Conservation (phyloP, 2,797 vertebrate species). For the Tragelaphus eurycerus region DNA sequence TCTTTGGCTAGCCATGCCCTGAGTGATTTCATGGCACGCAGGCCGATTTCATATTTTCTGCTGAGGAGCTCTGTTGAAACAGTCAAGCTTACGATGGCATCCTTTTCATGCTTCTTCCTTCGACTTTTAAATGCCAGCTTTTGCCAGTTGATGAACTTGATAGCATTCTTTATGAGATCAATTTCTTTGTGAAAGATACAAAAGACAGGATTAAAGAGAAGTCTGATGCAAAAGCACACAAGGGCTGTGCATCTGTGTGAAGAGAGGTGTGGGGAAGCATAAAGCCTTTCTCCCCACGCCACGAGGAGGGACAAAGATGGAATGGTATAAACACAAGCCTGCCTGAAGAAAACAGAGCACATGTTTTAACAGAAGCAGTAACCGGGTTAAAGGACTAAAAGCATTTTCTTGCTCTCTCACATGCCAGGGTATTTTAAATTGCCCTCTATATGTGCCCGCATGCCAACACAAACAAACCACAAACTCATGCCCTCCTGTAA, state of each 20-base stretch:
- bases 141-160: conserved; percentile 82
- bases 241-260: conserved; percentile 50
- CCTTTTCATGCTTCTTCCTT: conserved; percentile 54
- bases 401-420: neutral
- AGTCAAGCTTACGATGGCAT: conserved; percentile 68
- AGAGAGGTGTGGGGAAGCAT: conserved; percentile 22
- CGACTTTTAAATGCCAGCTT: conserved; percentile 82
- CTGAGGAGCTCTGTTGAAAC: conserved; percentile 71
- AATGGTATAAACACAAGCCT: conserved; percentile 34
- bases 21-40: conserved; percentile 73
- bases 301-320: neutral
- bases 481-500: neutral
- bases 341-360: conserved; percentile 25
- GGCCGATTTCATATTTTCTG: conserved; percentile 77
- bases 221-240: conserved; percentile 49
- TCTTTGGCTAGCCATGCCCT: conserved; percentile 83
- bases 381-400: conserved; percentile 36
- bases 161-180: conserved; percentile 81
- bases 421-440: neutral
- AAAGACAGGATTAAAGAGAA: conserved; percentile 71
- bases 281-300: conserved; percentile 35
- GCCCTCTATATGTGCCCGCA: neutral
- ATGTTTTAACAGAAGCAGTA: neutral
- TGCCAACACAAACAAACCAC: conserved; percentile 43
- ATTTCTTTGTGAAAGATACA: conserved; percentile 80